phyloP scores from a whole-genome alignment of 2,888 invertebrate species.

The Lypha dubia region DNA sequence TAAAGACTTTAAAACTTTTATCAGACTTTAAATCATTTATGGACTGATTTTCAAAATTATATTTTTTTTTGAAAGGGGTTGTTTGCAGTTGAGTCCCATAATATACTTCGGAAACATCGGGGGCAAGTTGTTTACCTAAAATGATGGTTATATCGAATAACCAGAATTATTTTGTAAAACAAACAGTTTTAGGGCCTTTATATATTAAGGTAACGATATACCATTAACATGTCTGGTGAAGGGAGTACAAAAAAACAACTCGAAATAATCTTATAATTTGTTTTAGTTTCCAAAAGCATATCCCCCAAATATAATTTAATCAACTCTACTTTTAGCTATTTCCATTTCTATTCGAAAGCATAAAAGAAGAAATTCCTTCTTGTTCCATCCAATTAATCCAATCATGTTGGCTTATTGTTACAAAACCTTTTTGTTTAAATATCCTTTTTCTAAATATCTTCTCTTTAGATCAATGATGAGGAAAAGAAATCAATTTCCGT shows the following conservation, averaged over 20 bases:
- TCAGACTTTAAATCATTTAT: too few species aligned
- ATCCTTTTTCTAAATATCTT: conserved; percentile 3
- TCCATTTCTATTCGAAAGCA: background rate
- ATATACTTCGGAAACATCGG: too few species aligned
- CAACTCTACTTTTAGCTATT: background rate
- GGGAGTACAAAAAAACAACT: background rate
- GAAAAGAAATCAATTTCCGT: conserved; percentile 67
- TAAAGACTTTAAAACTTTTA: too few species aligned
- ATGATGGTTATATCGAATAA: too few species aligned
- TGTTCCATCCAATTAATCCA: conserved; percentile 29
- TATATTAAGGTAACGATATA: too few species aligned
- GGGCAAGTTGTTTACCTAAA: too few species aligned
- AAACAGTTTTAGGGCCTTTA: too few species aligned
- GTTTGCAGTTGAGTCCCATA: too few species aligned
- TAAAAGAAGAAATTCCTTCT: background rate
- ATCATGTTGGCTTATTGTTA: conserved; percentile 32
- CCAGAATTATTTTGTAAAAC: too few species aligned
- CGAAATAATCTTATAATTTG: background rate
- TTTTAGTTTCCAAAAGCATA: background rate
- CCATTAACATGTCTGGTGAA: too few species aligned
- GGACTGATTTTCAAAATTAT: too few species aligned
- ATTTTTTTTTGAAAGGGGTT: too few species aligned
- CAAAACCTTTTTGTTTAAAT: background rate
- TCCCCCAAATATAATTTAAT: background rate
- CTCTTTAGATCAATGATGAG: conserved; percentile 19